These are phyloP conservation scores for Phaedon cochleariae DNA, from an alignment of 2,888 invertebrate genomes.

Conservation along the genomic window DNA sequence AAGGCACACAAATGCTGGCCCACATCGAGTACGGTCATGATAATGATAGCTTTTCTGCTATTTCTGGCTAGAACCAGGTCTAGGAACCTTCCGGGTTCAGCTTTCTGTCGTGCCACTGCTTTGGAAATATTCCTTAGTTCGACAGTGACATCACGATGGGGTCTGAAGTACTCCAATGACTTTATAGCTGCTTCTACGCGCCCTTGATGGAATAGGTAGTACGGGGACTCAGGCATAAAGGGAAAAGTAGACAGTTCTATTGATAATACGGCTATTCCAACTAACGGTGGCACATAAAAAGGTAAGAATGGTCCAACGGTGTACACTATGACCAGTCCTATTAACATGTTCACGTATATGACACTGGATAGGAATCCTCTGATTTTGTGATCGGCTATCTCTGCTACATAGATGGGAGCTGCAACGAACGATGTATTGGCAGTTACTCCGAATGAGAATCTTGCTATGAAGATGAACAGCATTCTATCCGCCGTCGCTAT, in stretches of 20 bases:
- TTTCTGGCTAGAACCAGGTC: conserved; percentile 56
- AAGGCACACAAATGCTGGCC: conserved; percentile 60
- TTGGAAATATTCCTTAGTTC: conserved; percentile 55
- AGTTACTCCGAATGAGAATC: conserved; percentile 50
- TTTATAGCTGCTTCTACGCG: conserved; percentile 51
- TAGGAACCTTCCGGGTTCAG: conserved; percentile 54
- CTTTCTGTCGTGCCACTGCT: conserved; percentile 54
- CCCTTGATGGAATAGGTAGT: conserved; percentile 54
- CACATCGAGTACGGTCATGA: conserved; percentile 58
- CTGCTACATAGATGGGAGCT: conserved; percentile 60
- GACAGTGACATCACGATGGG: conserved; percentile 48
- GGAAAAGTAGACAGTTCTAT: conserved; percentile 53
- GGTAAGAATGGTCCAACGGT: conserved; percentile 54
- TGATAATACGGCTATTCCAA: conserved; percentile 53
- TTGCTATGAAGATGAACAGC: conserved; percentile 50
- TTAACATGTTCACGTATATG: conserved; percentile 58
- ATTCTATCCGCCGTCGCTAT: conserved; percentile 50
- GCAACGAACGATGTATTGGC: conserved; percentile 59
- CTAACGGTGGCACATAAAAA: conserved; percentile 54
- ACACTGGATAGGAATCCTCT: conserved; percentile 57
- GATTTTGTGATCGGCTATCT: conserved; percentile 59
- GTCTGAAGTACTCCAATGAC: conserved; percentile 51
- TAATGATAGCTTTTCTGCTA: conserved; percentile 57
- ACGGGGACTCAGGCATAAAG: conserved; percentile 59
- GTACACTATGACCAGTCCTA: conserved; percentile 56